Conservation (phyloP, 2,888 invertebrate species). For the Scaptomyza cyrtandrae region DNA sequence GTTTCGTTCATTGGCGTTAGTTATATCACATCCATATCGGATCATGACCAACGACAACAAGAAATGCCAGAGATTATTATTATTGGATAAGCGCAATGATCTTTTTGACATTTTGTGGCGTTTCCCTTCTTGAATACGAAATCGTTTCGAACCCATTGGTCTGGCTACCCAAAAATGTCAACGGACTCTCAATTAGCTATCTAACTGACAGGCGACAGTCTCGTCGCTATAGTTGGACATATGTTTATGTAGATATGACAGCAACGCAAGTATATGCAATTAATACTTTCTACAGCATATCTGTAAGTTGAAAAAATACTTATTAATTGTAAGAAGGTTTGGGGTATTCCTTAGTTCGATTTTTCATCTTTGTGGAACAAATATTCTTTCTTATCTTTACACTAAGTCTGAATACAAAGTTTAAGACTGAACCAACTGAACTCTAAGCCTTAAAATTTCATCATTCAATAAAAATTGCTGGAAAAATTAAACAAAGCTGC, state of each 20-base stretch:
- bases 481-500: too few species aligned
- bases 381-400: too few species aligned
- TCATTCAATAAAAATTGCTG: too few species aligned
- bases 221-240: conserved; percentile 1
- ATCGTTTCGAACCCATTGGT: not conserved
- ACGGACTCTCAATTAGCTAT: conserved; percentile 23
- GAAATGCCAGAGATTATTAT: conserved; percentile 41
- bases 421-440: too few species aligned
- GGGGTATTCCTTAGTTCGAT: too few species aligned
- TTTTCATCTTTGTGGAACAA: too few species aligned
- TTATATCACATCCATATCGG: conserved; percentile 47
- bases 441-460: too few species aligned
- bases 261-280: not conserved
- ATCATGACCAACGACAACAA: conserved; percentile 45
- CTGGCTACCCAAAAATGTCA: conserved; percentile 9
- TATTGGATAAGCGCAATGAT: conserved; percentile 54
- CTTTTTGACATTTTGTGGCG: conserved; percentile 41
- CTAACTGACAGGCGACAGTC: not conserved
- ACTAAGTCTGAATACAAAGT: too few species aligned
- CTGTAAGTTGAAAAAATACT: too few species aligned
- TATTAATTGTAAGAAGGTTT: too few species aligned
- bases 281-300: not conserved
- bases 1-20: conserved; percentile 41
- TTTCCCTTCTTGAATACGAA: conserved; percentile 54
- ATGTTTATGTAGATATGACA: not conserved